These are phyloP conservation scores for Achlya flavicornis DNA, from an alignment of 2,888 invertebrate genomes.

Conservation along the genomic window DNA sequence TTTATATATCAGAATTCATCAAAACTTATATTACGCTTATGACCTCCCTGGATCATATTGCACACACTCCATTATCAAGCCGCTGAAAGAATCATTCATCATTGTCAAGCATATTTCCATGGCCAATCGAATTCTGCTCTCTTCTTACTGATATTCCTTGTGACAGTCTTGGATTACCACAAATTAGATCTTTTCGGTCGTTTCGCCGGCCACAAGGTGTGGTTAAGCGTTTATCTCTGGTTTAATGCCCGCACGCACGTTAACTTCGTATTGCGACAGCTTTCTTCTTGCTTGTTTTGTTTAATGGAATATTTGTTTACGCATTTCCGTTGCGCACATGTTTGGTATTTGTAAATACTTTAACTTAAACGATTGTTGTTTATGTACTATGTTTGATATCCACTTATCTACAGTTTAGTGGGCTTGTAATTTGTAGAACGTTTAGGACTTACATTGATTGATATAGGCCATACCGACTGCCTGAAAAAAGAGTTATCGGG, in stretches of 20 bases:
- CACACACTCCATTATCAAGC: too few species aligned
- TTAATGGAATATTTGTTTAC: slow-evolving; percentile 60
- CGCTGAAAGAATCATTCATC: not conserved
- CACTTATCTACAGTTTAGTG: not conserved
- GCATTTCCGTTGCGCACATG: slow-evolving; percentile 37
- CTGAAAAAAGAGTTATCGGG: too few species aligned
- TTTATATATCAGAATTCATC: too few species aligned
- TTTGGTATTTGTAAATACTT: slow-evolving; percentile 39
- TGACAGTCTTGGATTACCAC: not conserved
- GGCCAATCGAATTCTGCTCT: not conserved
- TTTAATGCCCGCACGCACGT: not conserved
- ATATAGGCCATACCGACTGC: not conserved
- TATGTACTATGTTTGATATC: slow-evolving; percentile 22
- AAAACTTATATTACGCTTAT: too few species aligned
- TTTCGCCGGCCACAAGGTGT: slow-evolving; percentile 6
- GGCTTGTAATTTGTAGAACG: not conserved
- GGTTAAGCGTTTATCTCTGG: slow-evolving; percentile 1
- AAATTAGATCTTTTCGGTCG: not conserved
- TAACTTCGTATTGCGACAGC: slow-evolving; percentile 28
- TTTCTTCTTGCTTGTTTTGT: slow-evolving; percentile 48
- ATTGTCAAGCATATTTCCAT: not conserved
- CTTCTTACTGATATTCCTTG: not conserved
- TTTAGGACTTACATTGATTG: not conserved
- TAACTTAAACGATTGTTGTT: slow-evolving; percentile 48
- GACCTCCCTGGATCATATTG: too few species aligned